phyloP scores from a whole-genome alignment of 2,797 vertebrate species.

The Setipinna tenuifilis region DNA sequence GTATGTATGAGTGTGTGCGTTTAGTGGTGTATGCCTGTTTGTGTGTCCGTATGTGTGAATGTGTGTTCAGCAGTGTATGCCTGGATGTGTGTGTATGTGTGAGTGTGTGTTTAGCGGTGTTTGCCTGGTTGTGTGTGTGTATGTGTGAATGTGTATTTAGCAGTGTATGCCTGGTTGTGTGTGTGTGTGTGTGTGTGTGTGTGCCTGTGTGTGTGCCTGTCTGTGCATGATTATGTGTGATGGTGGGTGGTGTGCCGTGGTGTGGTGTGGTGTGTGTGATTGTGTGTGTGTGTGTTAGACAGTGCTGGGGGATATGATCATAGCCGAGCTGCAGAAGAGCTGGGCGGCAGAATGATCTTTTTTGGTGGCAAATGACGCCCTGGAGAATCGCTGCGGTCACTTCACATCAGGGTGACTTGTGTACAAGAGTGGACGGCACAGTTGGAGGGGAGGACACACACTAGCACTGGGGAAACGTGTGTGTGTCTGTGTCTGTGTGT shows the following conservation, averaged over 20 bases:
- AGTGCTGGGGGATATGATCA: constrained; percentile 64
- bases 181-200: constrained; percentile 46
- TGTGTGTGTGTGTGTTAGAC: constrained; percentile 39
- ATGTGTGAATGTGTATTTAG: constrained; percentile 23
- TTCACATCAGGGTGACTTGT: constrained; percentile 55
- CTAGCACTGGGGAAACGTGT: constrained; percentile 21
- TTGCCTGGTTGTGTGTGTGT: constrained; percentile 38
- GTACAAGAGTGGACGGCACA: constrained; percentile 52
- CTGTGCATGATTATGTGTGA: constrained; percentile 50
- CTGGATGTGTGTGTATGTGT: constrained; percentile 46
- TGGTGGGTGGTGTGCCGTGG: constrained; percentile 28
- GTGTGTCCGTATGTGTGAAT: constrained; percentile 25
- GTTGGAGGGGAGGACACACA: constrained; percentile 42
- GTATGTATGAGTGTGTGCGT: too few species aligned
- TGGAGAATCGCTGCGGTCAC: constrained; percentile 55
- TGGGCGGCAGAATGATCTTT: constrained; percentile 66
- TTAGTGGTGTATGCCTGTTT: background rate
- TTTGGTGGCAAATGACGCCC: constrained; percentile 60
- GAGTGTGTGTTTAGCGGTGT: background rate
- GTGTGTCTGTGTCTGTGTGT: background rate
- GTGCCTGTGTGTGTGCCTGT: constrained; percentile 46
- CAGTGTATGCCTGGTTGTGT: constrained; percentile 38
- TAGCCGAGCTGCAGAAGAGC: constrained; percentile 63
- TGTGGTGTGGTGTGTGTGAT: too few species aligned
- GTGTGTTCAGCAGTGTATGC: too few species aligned